Base-by-base conservation (phyloP, 2,797 vertebrate genomes). In the Cryptoblepharus egeriae region DNA sequence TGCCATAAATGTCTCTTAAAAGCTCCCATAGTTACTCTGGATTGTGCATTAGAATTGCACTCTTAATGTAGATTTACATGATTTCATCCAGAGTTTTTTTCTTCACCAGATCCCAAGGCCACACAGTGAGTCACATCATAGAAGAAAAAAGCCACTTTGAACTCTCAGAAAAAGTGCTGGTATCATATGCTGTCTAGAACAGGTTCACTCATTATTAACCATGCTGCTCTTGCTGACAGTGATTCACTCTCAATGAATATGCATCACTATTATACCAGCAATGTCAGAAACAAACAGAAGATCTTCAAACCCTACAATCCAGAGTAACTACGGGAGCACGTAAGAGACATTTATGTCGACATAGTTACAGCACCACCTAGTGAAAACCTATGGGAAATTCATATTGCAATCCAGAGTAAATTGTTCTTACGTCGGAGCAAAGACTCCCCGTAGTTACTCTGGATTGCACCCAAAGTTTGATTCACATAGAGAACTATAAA, bases 261-360 rank as follows among this genome's bases (percentile, higher is more conserved):
- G 74, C 85, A 79, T 77, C 71, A 32, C 77, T 30, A 13, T 57
- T 84, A 73, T 69, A 77, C 72, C 63, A 77, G 75, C 75, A 72
- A 15, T n/a, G 71, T 69, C 26, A 13, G 69, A 71, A 75, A 70
- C 60, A 73, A 61, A 77, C 52, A 1, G 10, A 63, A 30, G 26
- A 26, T 6, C 39, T 42, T 4, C 39, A 42, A n/a, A n/a, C n/a
- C n/a, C n/a, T n/a, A n/a, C n/a, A n/a, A n/a, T n/a, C n/a, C n/a
- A n/a, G n/a, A n/a, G n/a, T n/a, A n/a, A n/a, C n/a, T n/a, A n/a
- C n/a, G n/a, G n/a, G n/a, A n/a, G n/a, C n/a, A n/a, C n/a, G n/a
- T n/a, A n/a, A n/a, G n/a, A n/a, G n/a, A n/a, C n/a, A n/a, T n/a
- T n/a, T n/a, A n/a, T n/a, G n/a, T n/a, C n/a, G n/a, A n/a, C n/a